Evolutionary conservation across 2,888 invertebrate genomes (phyloP).

Genomic region (Philonicus albiceps): DNA sequence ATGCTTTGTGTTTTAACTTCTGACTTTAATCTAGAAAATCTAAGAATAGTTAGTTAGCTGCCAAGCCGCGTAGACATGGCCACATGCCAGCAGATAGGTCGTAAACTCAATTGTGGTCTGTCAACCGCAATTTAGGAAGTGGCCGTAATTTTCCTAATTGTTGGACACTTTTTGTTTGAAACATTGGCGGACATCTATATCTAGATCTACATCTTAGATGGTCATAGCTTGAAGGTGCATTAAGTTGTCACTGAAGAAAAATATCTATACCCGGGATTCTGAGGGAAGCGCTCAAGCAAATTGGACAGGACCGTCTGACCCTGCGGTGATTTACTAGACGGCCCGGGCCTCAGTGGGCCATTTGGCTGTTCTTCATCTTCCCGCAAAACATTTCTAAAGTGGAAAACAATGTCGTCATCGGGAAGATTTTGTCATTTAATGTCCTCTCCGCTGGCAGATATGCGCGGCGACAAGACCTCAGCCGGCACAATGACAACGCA

Average conservation of each 20-base stretch:
- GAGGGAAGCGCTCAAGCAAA: not conserved
- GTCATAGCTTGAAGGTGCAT: not conserved
- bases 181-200: not conserved
- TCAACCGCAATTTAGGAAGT: not conserved
- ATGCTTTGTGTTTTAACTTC: not conserved
- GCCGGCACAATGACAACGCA: not conserved
- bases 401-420: slow-evolving; percentile 13
- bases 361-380: not conserved
- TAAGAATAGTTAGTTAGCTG: not conserved
- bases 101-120: not conserved
- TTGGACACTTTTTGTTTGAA: not conserved
- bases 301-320: not conserved
- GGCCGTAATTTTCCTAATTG: slow-evolving; percentile 8
- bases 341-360: not conserved
- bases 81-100: not conserved
- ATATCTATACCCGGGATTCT: not conserved
- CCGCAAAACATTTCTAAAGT: not conserved
- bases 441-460: not conserved
- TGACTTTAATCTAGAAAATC: not conserved
- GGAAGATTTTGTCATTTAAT: not conserved
- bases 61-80: not conserved
- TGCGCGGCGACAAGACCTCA: not conserved
- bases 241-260: not conserved
- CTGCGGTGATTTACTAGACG: not conserved
- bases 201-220: not conserved